Base-by-base conservation (phyloP, 2,888 invertebrate genomes). In the Cactoblastis cactorum region DNA sequence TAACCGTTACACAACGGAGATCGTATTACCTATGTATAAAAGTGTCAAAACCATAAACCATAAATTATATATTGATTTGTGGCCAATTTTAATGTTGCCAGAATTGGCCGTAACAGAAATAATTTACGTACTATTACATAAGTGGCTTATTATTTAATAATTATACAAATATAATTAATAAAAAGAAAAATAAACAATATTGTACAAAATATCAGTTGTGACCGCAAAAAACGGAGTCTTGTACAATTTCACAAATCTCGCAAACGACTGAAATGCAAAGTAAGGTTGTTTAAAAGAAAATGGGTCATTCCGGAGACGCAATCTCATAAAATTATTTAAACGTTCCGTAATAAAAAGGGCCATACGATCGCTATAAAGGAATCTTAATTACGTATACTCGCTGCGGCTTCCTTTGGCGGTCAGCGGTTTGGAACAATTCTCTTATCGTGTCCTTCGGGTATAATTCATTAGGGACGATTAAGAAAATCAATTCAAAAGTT, bases 321-420 rank as follows among this genome's bases (percentile, higher is more conserved):
- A 82, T 83, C 83, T 77, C 81, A 78, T 84, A 83, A 84, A 84
- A 83, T 83, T 83, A 85, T 84, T 84, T 83, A 81, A 85, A 82
- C 80, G 80, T 72, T 74, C 74, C 54, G 80, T 74, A 83, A 81
- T 85, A 83, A 83, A 83, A 83, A 77, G 69, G 76, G 80, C 74
- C 79, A 77, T 80, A 80, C 79, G 69, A 67, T 69, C 60, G 73
- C 80, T 71, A 78, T 83, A 83, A 84, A 82, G 68, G 71, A 62
- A 57, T 74, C 74, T 79, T 81, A 81, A 83, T 82, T 82, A 77
- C 75, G 72, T 74, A 69, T 70, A 63, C 61, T 61, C 68, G 51
- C 52, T 17, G 37, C 9, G 37, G 34, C 17, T 37, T 37, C 2
- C 59, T 62, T 65, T 53, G n/a, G 49, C 38, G 46, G 46, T 49